Percentiles rank a stretch among this genome's conserved stretches.
Conservation (phyloP, 2,797 vertebrate species). For the Phoebastria nigripes region DNA sequence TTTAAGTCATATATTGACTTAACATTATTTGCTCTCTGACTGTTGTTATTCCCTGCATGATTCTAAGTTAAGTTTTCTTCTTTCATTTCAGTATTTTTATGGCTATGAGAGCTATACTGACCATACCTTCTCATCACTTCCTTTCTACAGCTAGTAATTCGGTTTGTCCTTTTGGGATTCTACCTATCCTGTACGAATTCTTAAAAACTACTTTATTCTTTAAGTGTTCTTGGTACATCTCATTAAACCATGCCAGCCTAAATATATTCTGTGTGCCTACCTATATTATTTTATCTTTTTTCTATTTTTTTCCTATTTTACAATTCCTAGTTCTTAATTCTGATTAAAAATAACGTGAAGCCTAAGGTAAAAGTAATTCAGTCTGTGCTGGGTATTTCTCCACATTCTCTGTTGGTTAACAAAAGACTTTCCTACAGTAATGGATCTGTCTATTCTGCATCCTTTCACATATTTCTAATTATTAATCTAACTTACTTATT, state of each 20-base stretch:
- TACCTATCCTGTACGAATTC: not conserved
- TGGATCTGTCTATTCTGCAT: not conserved
- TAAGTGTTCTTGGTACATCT: not conserved
- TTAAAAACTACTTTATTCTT: not conserved
- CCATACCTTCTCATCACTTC: not conserved
- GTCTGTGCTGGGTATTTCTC: not conserved
- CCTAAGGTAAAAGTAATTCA: not conserved
- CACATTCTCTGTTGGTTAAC: not conserved
- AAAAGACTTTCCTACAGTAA: not conserved
- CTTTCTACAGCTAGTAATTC: not conserved
- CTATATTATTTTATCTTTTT: not conserved
- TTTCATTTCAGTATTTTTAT: not conserved
- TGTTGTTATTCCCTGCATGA: not conserved
- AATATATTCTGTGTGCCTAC: not conserved
- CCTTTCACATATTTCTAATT: not conserved
- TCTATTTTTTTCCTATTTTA: not conserved
- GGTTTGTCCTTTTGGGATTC: not conserved
- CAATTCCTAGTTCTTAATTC: not conserved
- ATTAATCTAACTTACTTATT: not conserved
- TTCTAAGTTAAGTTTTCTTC: not conserved
- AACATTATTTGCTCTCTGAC: not conserved
- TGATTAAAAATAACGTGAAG: not conserved
- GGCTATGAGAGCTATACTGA: not conserved
- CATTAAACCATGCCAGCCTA: not conserved
- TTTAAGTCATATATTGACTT: not conserved